Conservation (phyloP, 2,797 vertebrate species). For the Sebastes minor region DNA sequence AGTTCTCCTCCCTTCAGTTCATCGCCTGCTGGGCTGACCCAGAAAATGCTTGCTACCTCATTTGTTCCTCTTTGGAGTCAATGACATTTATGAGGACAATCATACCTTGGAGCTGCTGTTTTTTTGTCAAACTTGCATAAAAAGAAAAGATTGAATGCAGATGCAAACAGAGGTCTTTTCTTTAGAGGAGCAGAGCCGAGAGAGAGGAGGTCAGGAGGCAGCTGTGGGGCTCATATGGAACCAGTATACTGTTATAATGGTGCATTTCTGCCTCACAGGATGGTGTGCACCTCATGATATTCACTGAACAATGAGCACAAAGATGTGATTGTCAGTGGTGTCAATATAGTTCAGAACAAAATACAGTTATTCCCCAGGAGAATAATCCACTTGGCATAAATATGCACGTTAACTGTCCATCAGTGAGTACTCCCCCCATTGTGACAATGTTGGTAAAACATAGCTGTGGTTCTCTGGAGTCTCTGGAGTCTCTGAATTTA, state of each 20-base stretch:
- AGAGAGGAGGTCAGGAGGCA: constrained; percentile 40
- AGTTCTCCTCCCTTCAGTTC: constrained; percentile 66
- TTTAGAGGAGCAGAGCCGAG: neutral
- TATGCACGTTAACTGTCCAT: neutral
- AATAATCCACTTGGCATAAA: neutral
- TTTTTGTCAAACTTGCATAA: neutral
- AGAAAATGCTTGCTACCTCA: constrained; percentile 61
- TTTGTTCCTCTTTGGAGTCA: constrained; percentile 29
- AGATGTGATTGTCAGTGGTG: neutral
- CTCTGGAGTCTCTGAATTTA: too few relatives aligned
- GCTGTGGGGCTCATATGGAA: constrained; percentile 75
- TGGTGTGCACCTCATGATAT: constrained; percentile 26
- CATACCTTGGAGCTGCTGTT: constrained; percentile 1
- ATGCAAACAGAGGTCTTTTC: constrained; percentile 17
- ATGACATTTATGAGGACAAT: constrained; percentile 33
- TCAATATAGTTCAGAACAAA: neutral
- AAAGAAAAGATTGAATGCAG: constrained; percentile 5
- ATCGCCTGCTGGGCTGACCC: constrained; percentile 73
- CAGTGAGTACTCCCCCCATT: neutral
- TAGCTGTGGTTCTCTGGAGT: neutral
- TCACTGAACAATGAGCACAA: constrained; percentile 50
- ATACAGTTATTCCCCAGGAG: neutral
- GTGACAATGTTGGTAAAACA: neutral
- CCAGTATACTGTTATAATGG: constrained; percentile 72
- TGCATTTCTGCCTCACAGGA: constrained; percentile 69